Evolutionary conservation across 2,797 vertebrate species (phyloP).

Genomic region (Darevskia mixta): DNA sequence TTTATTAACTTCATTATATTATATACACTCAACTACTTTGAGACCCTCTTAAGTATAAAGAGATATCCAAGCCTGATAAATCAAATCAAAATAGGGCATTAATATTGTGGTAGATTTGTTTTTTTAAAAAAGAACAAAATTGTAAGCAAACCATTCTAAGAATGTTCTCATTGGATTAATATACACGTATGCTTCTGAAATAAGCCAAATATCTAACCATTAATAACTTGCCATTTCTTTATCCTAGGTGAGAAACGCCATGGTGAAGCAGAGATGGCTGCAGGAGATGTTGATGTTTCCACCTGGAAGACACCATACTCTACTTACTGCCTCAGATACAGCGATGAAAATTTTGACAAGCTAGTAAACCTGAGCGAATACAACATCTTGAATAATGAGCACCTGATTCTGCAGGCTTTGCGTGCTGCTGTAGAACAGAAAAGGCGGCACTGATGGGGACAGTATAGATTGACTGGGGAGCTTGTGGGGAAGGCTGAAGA

Average conservation of each 20-base stretch:
- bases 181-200: no score
- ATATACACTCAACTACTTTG: no score
- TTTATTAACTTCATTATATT: no score
- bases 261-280: slow-evolving; percentile 78
- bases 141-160: no score
- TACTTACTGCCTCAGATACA: slow-evolving; percentile 83
- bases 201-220: no score
- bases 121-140: no score
- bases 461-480: neutral
- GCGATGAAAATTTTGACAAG: slow-evolving; percentile 76
- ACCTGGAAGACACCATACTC: slow-evolving; percentile 79
- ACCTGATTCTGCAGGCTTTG: slow-evolving; percentile 79
- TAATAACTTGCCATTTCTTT: neutral
- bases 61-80: no score
- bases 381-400: slow-evolving; percentile 84
- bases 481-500: neutral
- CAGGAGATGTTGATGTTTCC: slow-evolving; percentile 82
- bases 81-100: no score
- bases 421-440: slow-evolving; percentile 74
- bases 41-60: no score
- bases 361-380: slow-evolving; percentile 84
- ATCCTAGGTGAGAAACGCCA: slow-evolving; percentile 75
- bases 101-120: no score
- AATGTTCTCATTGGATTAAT: no score
- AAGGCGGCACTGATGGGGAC: slow-evolving; percentile 48